Conservation (phyloP, 2,113 vertebrate species). For the Aphelocoma coerulescens region DNA sequence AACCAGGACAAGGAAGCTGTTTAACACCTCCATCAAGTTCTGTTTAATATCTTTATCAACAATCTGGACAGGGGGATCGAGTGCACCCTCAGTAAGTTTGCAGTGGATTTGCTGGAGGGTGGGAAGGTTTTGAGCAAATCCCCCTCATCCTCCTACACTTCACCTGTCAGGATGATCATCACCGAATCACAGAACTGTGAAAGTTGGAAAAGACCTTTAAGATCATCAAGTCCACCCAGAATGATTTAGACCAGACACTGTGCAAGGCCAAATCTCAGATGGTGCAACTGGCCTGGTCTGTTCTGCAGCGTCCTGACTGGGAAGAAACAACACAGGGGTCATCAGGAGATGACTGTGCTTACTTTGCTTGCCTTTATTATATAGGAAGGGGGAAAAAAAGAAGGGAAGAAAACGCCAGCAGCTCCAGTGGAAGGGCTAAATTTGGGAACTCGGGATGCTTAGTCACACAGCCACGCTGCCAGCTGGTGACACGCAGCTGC, state of each 20-base stretch:
- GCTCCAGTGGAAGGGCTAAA: constrained; percentile 18
- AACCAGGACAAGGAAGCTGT: background rate
- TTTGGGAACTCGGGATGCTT: constrained; percentile 53
- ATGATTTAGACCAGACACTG: background rate
- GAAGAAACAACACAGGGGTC: background rate
- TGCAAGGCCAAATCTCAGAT: background rate
- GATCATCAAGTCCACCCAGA: background rate
- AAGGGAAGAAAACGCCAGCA: background rate
- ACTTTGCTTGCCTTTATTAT: background rate
- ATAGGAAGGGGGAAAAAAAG: background rate
- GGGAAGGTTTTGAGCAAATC: background rate
- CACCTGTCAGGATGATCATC: background rate
- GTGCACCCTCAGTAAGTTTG: background rate
- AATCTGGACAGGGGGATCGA: background rate
- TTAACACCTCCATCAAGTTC: background rate
- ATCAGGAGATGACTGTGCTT: background rate
- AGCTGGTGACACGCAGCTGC: constrained; percentile 56
- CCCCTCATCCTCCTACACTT: background rate
- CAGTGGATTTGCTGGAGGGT: background rate
- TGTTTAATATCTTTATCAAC: background rate
- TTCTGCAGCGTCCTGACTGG: background rate
- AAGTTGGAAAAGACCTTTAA: fast-evolving
- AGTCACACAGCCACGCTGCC: constrained; percentile 31
- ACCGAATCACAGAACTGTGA: background rate
- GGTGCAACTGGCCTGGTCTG: background rate